These are phyloP conservation scores for Ectobius pallidus DNA, from an alignment of 2,888 invertebrate species.

Conservation along the genomic window DNA sequence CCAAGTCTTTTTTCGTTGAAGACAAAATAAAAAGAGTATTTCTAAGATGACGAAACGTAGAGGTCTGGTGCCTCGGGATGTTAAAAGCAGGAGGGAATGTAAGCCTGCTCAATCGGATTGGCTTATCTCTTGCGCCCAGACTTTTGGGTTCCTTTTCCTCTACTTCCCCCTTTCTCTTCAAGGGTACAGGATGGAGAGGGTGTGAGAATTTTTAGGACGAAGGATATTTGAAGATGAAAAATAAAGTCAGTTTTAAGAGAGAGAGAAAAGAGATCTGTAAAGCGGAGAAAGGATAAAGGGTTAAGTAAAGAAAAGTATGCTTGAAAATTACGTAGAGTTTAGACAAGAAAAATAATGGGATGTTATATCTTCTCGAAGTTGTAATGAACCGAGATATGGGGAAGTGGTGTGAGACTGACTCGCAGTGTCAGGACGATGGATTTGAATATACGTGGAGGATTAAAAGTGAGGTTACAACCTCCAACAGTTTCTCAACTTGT, in stretches of 20 bases:
- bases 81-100: not conserved
- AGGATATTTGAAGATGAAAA: conserved; percentile 3
- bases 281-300: not conserved
- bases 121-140: conserved; percentile 38
- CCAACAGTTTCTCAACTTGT: not conserved
- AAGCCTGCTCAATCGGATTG: conserved; percentile 12
- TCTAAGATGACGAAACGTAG: not conserved
- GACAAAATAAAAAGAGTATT: not conserved
- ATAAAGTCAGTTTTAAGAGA: not conserved
- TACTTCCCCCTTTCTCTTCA: not conserved
- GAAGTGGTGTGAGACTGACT: too few relatives aligned
- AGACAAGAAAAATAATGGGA: not conserved
- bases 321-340: not conserved
- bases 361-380: not conserved
- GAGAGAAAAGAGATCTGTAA: not conserved
- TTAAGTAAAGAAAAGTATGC: not conserved
- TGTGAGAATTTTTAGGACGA: not conserved
- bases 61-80: not conserved
- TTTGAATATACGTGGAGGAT: not conserved
- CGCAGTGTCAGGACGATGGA: not conserved
- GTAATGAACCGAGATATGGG: not conserved
- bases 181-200: not conserved
- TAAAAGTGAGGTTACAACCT: not conserved
- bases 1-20: conserved; percentile 5
- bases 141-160: conserved; percentile 15